Conservation (phyloP, 2,888 invertebrate species). For the Lasiommata megera region DNA sequence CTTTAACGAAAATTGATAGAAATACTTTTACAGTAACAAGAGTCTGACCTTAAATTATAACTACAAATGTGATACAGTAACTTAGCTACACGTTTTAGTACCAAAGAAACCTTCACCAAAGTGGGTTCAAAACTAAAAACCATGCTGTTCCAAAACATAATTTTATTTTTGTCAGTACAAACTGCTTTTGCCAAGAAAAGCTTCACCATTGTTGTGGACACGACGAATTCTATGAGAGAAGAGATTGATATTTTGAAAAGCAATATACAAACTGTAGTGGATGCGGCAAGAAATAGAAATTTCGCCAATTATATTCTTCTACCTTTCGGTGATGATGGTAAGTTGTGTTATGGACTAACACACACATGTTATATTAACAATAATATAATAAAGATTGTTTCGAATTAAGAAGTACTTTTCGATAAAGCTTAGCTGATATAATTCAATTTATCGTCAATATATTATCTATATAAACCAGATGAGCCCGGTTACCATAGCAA, state of each 20-base stretch:
- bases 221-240: slow-evolving; percentile 49
- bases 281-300: neutral
- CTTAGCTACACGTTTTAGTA: slow-evolving; percentile 7
- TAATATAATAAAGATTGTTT: too few relatives aligned
- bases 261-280: slow-evolving; percentile 36
- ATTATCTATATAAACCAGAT: too few relatives aligned
- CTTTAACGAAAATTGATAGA: too few relatives aligned
- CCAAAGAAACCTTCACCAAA: neutral
- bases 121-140: neutral
- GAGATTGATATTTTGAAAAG: slow-evolving; percentile 47
- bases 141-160: slow-evolving; percentile 11
- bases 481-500: too few relatives aligned
- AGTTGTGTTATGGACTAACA: too few relatives aligned
- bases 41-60: slow-evolving; percentile 14
- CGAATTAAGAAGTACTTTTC: too few relatives aligned
- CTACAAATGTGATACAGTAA: neutral
- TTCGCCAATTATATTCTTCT: slow-evolving; percentile 35
- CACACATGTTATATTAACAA: too few relatives aligned
- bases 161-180: slow-evolving; percentile 2
- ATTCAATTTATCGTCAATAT: too few relatives aligned
- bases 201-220: slow-evolving; percentile 56
- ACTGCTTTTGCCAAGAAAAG: slow-evolving; percentile 37
- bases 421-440: too few relatives aligned
- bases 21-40: too few relatives aligned
- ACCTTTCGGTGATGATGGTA: slow-evolving; percentile 37